These are phyloP conservation scores for Colostygia pectinataria DNA, from an alignment of 2,888 invertebrate species.

Conservation along the genomic window DNA sequence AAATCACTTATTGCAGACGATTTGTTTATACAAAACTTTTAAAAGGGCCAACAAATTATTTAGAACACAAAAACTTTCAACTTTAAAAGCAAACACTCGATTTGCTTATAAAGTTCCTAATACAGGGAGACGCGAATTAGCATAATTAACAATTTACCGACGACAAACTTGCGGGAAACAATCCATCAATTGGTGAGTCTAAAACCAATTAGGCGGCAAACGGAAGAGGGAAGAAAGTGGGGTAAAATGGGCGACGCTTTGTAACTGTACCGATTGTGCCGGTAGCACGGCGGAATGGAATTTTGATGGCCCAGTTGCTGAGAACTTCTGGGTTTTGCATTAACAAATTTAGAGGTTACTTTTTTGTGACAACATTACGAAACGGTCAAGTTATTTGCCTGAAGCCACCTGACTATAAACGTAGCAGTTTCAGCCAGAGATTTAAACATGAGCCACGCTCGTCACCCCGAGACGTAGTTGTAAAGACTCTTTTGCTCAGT, in stretches of 20 bases:
- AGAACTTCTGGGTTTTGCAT: conserved; percentile 22
- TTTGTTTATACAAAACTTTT: conserved; percentile 33
- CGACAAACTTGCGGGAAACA: conserved; percentile 64
- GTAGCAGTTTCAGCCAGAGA: too few species aligned
- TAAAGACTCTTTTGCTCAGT: too few species aligned
- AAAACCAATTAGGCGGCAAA: conserved; percentile 61
- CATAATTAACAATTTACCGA: conserved; percentile 72
- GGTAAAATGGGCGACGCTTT: conserved; percentile 22
- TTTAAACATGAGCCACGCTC: too few species aligned
- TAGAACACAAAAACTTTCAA: conserved; percentile 13
- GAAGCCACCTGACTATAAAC: too few species aligned
- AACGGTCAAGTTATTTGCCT: too few species aligned
- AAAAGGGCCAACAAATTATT: conserved; percentile 45
- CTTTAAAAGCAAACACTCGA: conserved; percentile 13
- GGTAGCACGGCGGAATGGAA: conserved; percentile 27
- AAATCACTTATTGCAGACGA: conserved; percentile 15
- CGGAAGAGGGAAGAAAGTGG: conserved; percentile 31
- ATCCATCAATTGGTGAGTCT: conserved; percentile 66
- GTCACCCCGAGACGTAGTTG: too few species aligned
- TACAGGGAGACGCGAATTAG: conserved; percentile 51
- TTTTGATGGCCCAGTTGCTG: conserved; percentile 27
- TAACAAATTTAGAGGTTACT: conserved; percentile 4
- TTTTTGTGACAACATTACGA: too few species aligned
- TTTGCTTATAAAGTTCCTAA: too few species aligned
- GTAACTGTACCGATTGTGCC: conserved; percentile 19